Evolutionary conservation across 2,888 invertebrate genomes (phyloP), one percentile per base, ranked within the genome.

Genomic region (Tryphoninae sp.): DNA sequence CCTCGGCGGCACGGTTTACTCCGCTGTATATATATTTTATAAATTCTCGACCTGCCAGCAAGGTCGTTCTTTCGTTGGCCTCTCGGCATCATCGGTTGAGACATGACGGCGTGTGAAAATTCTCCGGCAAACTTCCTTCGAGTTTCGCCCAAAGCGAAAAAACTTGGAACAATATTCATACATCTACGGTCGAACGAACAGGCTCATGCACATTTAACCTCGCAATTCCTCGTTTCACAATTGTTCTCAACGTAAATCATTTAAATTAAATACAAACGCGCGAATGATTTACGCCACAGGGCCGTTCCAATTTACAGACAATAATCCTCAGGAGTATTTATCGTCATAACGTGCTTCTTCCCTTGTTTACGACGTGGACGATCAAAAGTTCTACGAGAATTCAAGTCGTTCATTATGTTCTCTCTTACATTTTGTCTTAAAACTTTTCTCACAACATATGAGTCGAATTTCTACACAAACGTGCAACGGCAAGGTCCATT

Each of bases 51-150:
- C 16, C 55, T 55, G 55, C 55, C 16, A 19, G 55, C 16, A 19
- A 7, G 16, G 16, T 8, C n/a, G 55, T 55, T 55, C 55, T 55
- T 55, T 55, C 42, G 51, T 16, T 68, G 51, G 49, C 67, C 13
- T 67, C 49, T 68, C 75, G 61, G 23, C 42, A 55, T 55, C 55
- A 19, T 55, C 19, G 55, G 62, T n/a, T 58, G 72, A 45, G 23
- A 51, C 19, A 13, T 7, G 33, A 7, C 49, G 19, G 26, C 13
- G 75, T 75, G 67, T 58, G 67, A 75, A 75, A 59, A 67, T 67
- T 68, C 68, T 76, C 75, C 33, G 49, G 42, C 33, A 59, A 76
- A 73, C 33, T 76, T 67, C 19, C 13, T 33, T 11, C 45, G 42
- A 65, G 64, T 65, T 33, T n/a, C 55, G 9, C 40, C 8, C 51